Evolutionary conservation across 1,140 invertebrate genomes (phyloP), one percentile per base, ranked within the genome.

Genomic region (Zaprionus nigranus): DNA sequence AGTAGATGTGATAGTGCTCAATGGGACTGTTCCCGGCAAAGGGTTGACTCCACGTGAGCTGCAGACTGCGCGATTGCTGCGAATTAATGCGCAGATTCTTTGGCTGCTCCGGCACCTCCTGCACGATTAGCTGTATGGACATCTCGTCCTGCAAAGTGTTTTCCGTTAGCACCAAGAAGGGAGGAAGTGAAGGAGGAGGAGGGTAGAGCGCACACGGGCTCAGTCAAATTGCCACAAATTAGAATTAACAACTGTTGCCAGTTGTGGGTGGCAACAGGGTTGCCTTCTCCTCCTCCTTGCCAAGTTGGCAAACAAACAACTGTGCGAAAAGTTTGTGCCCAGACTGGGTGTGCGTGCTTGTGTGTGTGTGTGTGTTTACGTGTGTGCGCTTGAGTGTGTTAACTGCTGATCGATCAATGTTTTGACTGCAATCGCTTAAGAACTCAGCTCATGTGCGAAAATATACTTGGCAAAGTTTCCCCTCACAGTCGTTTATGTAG

Each of bases 21-120:
- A 98, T 97, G 7, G 96, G 96, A 93, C 96, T 97, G 75, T 98
- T 98, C 28, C 97, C 97, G 73, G 97, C 96, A 88, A 97, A 97
- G 2, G 97, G 95, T 92, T 97, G 94, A 65, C 95, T 96, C 97
- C 97, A 98, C 4, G 96, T 96, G 67, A 98, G 94, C 81, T 97
- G 96, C 59, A 98, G 95, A 30, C 95, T 95, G 86, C 97, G 93
- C 77, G 96, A 96, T 91, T 96, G 94, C 87, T 96, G 96, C 65
- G 97, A 97, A 68, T 96, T 95, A n/a, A 98, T 96, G 74, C 96
- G 94, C 53, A 98, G 95, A 91, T 97, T 97, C 87, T 96, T 95
- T 13, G 97, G 97, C 83, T 97, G 95, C 93, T 98, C 97, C 3
- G 97, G 97, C 24, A 96, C 97, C 93, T 95, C 98, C 95, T 98